Conservation (phyloP, 2,888 invertebrate species). For the Cryptus viduatorius region DNA sequence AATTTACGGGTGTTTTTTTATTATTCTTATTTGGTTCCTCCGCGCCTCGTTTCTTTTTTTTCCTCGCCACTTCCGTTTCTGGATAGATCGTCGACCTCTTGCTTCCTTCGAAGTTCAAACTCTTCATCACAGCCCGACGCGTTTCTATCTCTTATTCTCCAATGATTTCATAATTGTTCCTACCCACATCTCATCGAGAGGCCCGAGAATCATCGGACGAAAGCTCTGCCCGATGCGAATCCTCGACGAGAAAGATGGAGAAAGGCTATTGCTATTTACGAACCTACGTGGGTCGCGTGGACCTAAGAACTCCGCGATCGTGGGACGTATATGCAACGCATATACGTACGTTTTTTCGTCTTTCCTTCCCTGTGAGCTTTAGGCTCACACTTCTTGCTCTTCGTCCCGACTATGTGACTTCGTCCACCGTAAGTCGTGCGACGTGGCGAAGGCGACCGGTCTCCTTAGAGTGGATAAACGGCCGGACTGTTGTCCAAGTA, state of each 20-base stretch:
- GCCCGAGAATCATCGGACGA: slow-evolving; percentile 1
- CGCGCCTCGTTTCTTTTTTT: slow-evolving; percentile 10
- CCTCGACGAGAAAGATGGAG: slow-evolving; percentile 10
- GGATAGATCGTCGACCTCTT: slow-evolving; percentile 30
- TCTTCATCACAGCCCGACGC: background rate
- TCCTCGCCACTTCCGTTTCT: slow-evolving; percentile 30
- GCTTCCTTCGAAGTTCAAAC: background rate
- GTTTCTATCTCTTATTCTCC: background rate
- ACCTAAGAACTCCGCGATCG: slow-evolving; percentile 27
- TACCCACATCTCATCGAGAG: background rate
- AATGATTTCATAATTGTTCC: slow-evolving; percentile 33
- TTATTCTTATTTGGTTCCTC: slow-evolving; percentile 28
- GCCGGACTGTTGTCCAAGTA: slow-evolving; percentile 72
- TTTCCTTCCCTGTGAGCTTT: background rate
- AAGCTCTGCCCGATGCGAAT: slow-evolving; percentile 7
- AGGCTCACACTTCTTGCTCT: background rate
- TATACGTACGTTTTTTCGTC: background rate
- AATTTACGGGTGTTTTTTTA: slow-evolving; percentile 41
- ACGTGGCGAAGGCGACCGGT: background rate
- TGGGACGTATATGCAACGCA: slow-evolving; percentile 23
- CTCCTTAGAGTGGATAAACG: slow-evolving; percentile 73
- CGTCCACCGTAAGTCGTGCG: background rate
- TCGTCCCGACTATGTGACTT: background rate
- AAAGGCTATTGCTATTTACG: slow-evolving; percentile 26
- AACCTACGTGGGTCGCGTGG: slow-evolving; percentile 25